Conservation (phyloP, 92 coral and sea anemone genomes). For the Epizoanthus illoricatus region DNA sequence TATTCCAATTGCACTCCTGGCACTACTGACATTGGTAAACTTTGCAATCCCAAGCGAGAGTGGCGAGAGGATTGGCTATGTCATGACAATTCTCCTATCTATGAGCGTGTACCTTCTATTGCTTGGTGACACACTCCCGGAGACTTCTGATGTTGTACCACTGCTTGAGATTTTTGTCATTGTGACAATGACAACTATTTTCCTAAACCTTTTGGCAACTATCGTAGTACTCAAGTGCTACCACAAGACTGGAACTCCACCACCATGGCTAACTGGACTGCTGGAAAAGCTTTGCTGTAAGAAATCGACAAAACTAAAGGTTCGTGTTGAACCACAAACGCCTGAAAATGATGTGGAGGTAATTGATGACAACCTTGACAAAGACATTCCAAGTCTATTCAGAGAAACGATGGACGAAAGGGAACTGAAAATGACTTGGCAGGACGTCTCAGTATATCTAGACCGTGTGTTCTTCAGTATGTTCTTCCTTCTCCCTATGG, state of each 20-base stretch:
- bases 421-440: slow-evolving; percentile 9
- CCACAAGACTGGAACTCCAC: slow-evolving; percentile 12
- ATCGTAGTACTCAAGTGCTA: slow-evolving; percentile 54
- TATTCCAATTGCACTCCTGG: slow-evolving; percentile 70
- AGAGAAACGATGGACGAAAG: neutral
- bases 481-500: neutral
- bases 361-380: neutral
- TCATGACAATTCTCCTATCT: slow-evolving; percentile 71
- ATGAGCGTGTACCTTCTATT: slow-evolving; percentile 80
- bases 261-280: neutral
- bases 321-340: neutral
- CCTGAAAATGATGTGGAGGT: neutral
- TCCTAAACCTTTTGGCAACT: slow-evolving; percentile 66
- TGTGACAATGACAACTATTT: slow-evolving; percentile 62
- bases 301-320: neutral
- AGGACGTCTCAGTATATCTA: slow-evolving; percentile 1
- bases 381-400: neutral
- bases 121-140: slow-evolving; percentile 76
- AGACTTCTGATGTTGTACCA: slow-evolving; percentile 74
- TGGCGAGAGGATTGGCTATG: slow-evolving; percentile 82
- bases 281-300: neutral
- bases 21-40: slow-evolving; percentile 57
- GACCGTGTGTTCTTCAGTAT: slow-evolving; percentile 13
- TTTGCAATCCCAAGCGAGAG: slow-evolving; percentile 84
- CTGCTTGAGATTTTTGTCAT: slow-evolving; percentile 67